Base-by-base conservation (phyloP, 92 coral and sea anemone genomes). In the Meandrina meandrites region DNA sequence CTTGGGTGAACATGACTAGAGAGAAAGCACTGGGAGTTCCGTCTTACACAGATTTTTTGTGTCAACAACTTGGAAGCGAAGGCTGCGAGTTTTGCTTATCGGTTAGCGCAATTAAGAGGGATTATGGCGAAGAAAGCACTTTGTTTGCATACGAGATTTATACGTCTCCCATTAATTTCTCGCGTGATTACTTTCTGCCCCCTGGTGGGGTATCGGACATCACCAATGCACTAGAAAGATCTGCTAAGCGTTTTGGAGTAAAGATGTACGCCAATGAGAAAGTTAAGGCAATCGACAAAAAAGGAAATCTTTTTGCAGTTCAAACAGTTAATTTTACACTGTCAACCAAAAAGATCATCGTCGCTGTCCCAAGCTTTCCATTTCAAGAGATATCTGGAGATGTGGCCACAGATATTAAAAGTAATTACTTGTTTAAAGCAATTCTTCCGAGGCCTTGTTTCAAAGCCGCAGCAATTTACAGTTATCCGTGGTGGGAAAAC, bases 401-500 rank as follows among this genome's bases (percentile, higher is more conserved):
- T 45, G 36, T 80, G 11, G 84, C 84, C 5, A 24, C 56, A 8
- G 84, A 80, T 8, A 64, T 80, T 6, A 36, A 80, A 37, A 36
- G 54, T 5, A 60, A 66, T 62, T 28, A 2, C 10, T 8, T 35
- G 28, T 80, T 80, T 56, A 19, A 35, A 18, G 12, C 72, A 19
- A 80, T 58, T 37, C 48, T 79, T 32, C 18, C 48, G 16, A 24
- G 10, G 24, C 9, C 45, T 10, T 36, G 22, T 32, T 80, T 80
- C n/a, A 80, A 80, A 66, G 84, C 75, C 0, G 73, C 35, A 13
- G 84, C 84, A 4, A n/a, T 80, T 36, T 80, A 80, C 75, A 40
- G 30, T 18, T 80, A 80, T 80, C 84, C 84, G 36, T 80, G 84
- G 84, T 80, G 84, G 84, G 84, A 80, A 80, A 80, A 80, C 51